Percentiles rank a stretch among this genome's conserved stretches.
These are phyloP conservation scores for Sebastes schlegelii DNA, from an alignment of 2,113 vertebrate genomes.

Conservation along the genomic window DNA sequence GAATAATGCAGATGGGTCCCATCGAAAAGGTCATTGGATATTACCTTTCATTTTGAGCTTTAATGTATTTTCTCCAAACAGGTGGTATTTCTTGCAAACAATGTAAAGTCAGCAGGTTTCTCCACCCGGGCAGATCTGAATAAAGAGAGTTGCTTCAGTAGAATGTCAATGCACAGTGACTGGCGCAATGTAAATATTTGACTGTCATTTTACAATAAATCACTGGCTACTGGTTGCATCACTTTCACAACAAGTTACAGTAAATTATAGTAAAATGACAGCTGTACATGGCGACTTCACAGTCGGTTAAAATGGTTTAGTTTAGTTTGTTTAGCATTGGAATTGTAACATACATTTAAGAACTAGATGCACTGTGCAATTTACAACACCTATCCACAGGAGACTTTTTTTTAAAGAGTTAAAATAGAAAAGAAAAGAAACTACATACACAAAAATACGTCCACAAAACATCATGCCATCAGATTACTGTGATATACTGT, in stretches of 20 bases:
- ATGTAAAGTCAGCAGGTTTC: constrained; percentile 65
- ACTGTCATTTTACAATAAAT: background rate
- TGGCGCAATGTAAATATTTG: background rate
- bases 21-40: constrained; percentile 80
- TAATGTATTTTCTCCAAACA: constrained; percentile 75
- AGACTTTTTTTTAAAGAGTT: too few relatives aligned
- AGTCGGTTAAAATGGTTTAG: background rate
- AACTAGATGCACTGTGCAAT: too few relatives aligned
- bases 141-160: background rate
- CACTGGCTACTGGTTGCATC: background rate
- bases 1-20: constrained; percentile 81
- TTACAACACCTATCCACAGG: too few relatives aligned
- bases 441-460: too few relatives aligned
- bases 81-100: constrained; percentile 68
- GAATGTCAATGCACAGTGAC: constrained; percentile 13
- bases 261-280: background rate
- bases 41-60: constrained; percentile 82
- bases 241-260: background rate
- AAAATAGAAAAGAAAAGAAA: too few relatives aligned
- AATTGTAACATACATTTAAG: too few relatives aligned
- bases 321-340: too few relatives aligned
- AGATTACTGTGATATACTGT: background rate
- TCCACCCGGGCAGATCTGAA: constrained; percentile 41
- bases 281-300: background rate
- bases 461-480: background rate